Evolutionary conservation across 2,888 invertebrate species (phyloP), one percentile per base, ranked within the genome.

Genomic region (Crioceris asparagi): DNA sequence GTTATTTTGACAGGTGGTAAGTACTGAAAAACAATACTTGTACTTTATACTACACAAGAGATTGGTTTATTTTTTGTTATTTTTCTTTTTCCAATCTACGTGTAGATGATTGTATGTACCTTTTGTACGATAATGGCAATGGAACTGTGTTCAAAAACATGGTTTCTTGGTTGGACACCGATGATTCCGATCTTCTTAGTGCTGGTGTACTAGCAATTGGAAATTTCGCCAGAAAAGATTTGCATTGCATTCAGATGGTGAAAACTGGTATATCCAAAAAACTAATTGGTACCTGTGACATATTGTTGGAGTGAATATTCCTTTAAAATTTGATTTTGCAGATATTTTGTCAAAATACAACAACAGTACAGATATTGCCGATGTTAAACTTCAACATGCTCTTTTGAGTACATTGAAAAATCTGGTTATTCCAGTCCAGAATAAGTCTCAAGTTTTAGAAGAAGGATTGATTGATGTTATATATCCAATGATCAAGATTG

Each of bases 211-310:
- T 91, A 44, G 87, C 88, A 0, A 71, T 91, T 47, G 91, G 88
- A 2, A 92, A 92, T 68, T 91, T 92, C 64, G 91, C 91, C 0
- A 70, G 91, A 29, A 82, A 82, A 47, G 91, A 92, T 57, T 74
- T 75, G 26, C 83, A 90, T 59, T 91, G 92, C 59, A 74, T 77
- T 32, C 74, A 80, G 43, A 83, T 92, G 79, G 87, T 88, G 52
- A 71, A 79, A 36, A 74, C 78, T 49, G 80, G 82, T 18, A 75
- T 88, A 32, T 81, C 81, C 56, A 77, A 79, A 52, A 81, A 80
- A 54, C 60, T 81, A 40, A 67, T 81, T 29, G 70, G 76, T 75
- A 53, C 61, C 62, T 23, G 17, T 29, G 8, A 7, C 14, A 10
- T 29, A 11, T 10, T 6, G 11, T 7, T 8, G 19, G n/a, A 23